Evolutionary conservation across 2,797 vertebrate species (phyloP).

Genomic region (Cyprinodon diabolis): DNA sequence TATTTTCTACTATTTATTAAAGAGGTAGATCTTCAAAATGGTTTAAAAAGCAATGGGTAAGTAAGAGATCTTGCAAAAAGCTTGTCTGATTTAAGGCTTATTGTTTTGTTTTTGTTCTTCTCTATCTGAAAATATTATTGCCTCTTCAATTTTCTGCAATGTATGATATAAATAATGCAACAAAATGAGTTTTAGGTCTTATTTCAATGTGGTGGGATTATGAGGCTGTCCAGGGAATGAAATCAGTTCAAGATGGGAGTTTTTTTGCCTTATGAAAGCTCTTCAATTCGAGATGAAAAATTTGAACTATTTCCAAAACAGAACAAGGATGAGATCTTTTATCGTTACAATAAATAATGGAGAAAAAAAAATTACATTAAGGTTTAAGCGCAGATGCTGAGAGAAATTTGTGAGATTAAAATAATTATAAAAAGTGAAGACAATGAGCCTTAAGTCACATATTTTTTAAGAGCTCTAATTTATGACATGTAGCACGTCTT

Average conservation of each 20-base stretch:
- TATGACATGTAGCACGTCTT: constrained; percentile 14
- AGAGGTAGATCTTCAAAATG: constrained; percentile 71
- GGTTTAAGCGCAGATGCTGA: not conserved
- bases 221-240: not conserved
- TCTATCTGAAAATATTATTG: constrained; percentile 2
- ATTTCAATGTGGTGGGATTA: not conserved
- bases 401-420: not conserved
- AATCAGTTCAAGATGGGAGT: not conserved
- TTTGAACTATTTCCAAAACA: not conserved
- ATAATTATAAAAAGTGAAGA: not conserved
- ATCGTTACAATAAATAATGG: too few species aligned
- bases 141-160: not conserved
- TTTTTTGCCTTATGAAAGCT: too few species aligned
- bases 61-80: constrained; percentile 10
- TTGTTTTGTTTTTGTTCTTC: constrained; percentile 21
- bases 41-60: constrained; percentile 35
- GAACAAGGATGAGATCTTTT: not conserved
- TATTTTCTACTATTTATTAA: constrained; percentile 99
- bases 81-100: constrained; percentile 21
- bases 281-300: not conserved
- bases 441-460: constrained; percentile 25
- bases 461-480: constrained; percentile 12
- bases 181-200: not conserved
- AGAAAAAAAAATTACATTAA: not conserved
- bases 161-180: not conserved